phyloP scores from a whole-genome alignment of 2,888 invertebrate species.

The Pollenia amentaria region DNA sequence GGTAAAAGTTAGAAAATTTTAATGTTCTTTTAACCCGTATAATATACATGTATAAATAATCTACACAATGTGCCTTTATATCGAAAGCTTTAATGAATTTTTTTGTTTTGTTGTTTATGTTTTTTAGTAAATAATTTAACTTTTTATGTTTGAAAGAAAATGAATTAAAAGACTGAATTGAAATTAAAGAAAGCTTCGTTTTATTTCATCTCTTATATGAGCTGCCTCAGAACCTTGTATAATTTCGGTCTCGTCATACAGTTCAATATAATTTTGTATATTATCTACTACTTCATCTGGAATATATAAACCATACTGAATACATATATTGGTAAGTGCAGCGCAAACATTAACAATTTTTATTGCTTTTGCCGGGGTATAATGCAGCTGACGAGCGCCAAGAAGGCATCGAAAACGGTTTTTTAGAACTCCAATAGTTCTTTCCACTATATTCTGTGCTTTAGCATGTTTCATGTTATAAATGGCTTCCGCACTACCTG shows the following conservation, averaged over 20 bases:
- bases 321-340: not conserved
- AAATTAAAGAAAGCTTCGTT: constrained; percentile 9
- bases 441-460: too few relatives aligned
- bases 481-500: too few relatives aligned
- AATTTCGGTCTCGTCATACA: constrained; percentile 10
- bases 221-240: constrained; percentile 9
- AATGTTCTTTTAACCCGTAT: constrained; percentile 6
- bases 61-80: not conserved
- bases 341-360: not conserved
- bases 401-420: too few relatives aligned
- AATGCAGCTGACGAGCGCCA: constrained; percentile 1
- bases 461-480: too few relatives aligned
- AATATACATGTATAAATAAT: not conserved
- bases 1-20: not conserved
- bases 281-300: too few relatives aligned
- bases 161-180: constrained; percentile 16
- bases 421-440: too few relatives aligned
- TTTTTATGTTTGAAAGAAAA: constrained; percentile 12
- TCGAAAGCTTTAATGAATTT: too few relatives aligned
- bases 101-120: too few relatives aligned
- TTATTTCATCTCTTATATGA: constrained; percentile 14
- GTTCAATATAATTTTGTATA: not conserved
- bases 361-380: not conserved
- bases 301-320: too few relatives aligned
- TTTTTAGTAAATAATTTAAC: not conserved